Conservation (phyloP, 2,888 invertebrate genomes). For the Tiliacea citrago region DNA sequence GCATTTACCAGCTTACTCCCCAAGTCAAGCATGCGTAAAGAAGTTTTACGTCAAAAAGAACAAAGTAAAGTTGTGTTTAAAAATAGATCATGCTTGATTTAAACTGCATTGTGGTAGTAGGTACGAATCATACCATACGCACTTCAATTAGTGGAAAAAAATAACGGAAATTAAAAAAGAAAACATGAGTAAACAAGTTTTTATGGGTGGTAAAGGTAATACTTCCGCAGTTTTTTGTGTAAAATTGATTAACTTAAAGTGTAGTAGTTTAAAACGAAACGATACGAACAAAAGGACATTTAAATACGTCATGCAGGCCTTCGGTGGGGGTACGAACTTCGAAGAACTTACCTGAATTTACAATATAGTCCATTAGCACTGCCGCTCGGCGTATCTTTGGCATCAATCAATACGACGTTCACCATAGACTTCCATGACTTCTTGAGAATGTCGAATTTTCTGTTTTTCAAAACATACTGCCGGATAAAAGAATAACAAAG, state of each 20-base stretch:
- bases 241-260: constrained; percentile 1
- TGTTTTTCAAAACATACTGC: constrained; percentile 86
- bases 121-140: background rate
- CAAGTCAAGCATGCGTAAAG: no score
- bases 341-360: constrained; percentile 83
- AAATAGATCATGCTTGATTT: background rate
- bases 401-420: constrained; percentile 85
- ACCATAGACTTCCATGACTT: constrained; percentile 85
- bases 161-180: background rate
- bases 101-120: background rate
- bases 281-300: background rate
- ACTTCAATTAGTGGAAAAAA: no score
- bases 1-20: no score
- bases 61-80: background rate
- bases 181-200: background rate
- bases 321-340: background rate
- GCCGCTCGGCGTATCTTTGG: constrained; percentile 82
- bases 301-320: background rate
- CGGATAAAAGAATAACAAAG: constrained; percentile 50
- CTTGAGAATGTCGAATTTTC: constrained; percentile 84
- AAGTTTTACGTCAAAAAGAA: no score
- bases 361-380: constrained; percentile 83
- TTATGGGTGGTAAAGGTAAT: background rate
- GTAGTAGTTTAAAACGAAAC: background rate
- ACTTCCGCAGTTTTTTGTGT: constrained; percentile 5